These are phyloP conservation scores for Listrodromus nycthemerus DNA, from an alignment of 2,888 invertebrate genomes.

Conservation along the genomic window DNA sequence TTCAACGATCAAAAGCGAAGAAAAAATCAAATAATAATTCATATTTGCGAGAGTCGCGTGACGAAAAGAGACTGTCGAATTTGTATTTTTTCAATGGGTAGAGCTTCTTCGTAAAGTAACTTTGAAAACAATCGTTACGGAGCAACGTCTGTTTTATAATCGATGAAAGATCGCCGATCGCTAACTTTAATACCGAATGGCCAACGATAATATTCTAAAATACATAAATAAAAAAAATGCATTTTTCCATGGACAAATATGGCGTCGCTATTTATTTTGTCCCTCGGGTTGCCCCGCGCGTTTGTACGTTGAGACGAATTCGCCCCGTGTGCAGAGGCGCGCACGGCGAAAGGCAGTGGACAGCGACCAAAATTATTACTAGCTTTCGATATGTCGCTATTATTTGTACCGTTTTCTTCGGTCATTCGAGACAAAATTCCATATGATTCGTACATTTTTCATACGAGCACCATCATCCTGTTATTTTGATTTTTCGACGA, in stretches of 20 bases:
- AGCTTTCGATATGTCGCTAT: constrained; percentile 49
- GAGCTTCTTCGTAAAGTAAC: constrained; percentile 52
- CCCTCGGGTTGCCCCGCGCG: constrained; percentile 40
- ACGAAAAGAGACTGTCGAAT: constrained; percentile 27
- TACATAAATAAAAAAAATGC: constrained; percentile 24
- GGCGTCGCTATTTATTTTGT: constrained; percentile 21
- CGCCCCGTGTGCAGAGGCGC: constrained; percentile 75
- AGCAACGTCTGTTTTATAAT: constrained; percentile 36
- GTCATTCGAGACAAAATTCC: constrained; percentile 2
- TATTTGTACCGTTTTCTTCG: constrained; percentile 6
- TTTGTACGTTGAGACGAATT: constrained; percentile 57
- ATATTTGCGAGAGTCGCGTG: constrained; percentile 26
- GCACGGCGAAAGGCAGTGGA: constrained; percentile 76
- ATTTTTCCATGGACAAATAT: constrained; percentile 43
- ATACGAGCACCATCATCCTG: background rate
- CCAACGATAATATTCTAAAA: constrained; percentile 43
- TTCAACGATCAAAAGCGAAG: background rate
- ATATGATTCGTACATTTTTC: constrained; percentile 23
- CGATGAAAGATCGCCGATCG: constrained; percentile 26
- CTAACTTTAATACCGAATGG: constrained; percentile 35
- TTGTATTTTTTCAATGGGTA: constrained; percentile 2
- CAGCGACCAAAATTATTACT: constrained; percentile 47
- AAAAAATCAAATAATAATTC: background rate
- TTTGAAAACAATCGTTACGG: constrained; percentile 33
- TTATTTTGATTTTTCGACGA: background rate